Base-by-base conservation (phyloP, 2,888 invertebrate genomes). In the Rotaria sp. region DNA sequence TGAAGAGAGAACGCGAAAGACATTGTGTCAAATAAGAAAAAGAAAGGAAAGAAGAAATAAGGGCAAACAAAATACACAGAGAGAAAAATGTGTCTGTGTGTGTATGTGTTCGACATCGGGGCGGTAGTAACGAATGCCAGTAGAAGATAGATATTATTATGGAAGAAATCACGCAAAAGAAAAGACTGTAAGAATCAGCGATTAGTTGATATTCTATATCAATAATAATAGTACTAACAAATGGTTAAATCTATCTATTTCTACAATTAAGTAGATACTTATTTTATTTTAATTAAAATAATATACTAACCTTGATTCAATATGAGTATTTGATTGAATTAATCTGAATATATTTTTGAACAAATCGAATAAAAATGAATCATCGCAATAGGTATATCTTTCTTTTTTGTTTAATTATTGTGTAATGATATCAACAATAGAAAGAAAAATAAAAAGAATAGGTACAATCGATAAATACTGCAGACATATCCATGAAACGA, bases 111-210 rank as follows among this genome's bases (percentile, higher is more conserved):
- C 67, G 67, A 67, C 35, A 67, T 35, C 67, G 21, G 21, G 35
- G 18, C 35, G 35, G 67, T 67, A 35, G 35, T 38, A 35, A 18
- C 21, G 35, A 67, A 35, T 67, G 67, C 35, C 35, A 67, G 8
- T 67, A 21, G 35, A 67, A 35, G 67, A 18, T 67, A 67, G 67
- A 67, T 67, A 67, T 67, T 67, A 67, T 67, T 67, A 67, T 67
- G 35, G 35, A 67, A 67, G 35, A 67, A 67, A 67, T 67, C 67
- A 67, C 21, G 35, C 35, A 67, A 3, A 67, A 67, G 57, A 59
- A 59, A n/a, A 15, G 57, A 30, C 26, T 30, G 57, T 30, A 59
- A 59, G 35, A 67, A 67, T 67, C 35, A 35, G 18, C 21, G 35
- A 67, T 67, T 67, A 67, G 67, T 30, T 38, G 35, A 38, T 67